Percentiles rank a stretch among this genome's conserved stretches.
Evolutionary conservation across 2,113 vertebrate genomes (phyloP).

Genomic region (Chionis minor): DNA sequence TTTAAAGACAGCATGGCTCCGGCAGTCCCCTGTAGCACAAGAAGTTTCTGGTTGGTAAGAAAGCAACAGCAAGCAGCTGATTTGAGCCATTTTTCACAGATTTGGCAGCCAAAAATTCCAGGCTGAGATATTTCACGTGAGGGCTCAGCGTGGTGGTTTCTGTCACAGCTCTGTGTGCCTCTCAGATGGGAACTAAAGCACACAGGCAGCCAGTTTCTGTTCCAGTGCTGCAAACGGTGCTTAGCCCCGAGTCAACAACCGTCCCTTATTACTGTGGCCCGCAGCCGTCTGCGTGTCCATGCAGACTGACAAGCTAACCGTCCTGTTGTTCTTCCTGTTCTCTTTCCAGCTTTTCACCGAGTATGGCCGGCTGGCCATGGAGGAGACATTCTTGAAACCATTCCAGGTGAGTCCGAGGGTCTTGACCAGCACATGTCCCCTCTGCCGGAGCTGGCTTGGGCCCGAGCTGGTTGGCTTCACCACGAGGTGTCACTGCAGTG

Average conservation of each 20-base stretch:
- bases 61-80: not conserved
- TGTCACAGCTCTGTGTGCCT: not conserved
- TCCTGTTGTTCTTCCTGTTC: not conserved
- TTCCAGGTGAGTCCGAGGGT: constrained; percentile 84
- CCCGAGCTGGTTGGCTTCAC: not conserved
- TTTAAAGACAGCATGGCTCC: not conserved
- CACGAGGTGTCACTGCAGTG: constrained; percentile 71
- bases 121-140: not conserved
- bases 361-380: constrained; percentile 96
- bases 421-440: not conserved
- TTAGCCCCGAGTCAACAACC: not conserved
- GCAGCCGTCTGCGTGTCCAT: accelerated
- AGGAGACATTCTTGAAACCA: constrained; percentile 95
- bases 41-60: not conserved
- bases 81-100: not conserved
- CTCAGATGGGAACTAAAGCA: not conserved
- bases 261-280: not conserved
- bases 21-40: not conserved
- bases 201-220: not conserved
- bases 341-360: constrained; percentile 91
- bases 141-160: not conserved
- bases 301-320: not conserved
- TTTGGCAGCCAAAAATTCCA: not conserved
- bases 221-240: not conserved
- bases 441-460: not conserved